Evolutionary conservation across 2,113 vertebrate genomes (phyloP).

Genomic region (Cynocephalus volans): DNA sequence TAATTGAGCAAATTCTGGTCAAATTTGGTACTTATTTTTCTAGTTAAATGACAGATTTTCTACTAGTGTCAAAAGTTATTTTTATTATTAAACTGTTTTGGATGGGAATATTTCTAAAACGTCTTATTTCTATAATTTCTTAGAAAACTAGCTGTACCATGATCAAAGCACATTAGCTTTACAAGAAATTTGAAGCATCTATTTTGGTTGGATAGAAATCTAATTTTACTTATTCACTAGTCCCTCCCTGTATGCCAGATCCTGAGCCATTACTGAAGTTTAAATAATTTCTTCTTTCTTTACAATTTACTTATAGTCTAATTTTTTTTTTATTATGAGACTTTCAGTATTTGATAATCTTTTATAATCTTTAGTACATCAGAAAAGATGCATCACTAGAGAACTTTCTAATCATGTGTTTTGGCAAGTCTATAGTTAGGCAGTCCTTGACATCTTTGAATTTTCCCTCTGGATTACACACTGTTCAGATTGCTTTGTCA

Average conservation of each 20-base stretch:
- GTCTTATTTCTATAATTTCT: not conserved
- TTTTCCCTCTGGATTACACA: slow-evolving; percentile 20
- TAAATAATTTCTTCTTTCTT: not conserved
- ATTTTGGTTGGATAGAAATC: not conserved
- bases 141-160: not conserved
- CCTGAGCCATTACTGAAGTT: not conserved
- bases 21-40: slow-evolving; percentile 17
- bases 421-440: not conserved
- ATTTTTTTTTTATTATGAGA: not conserved
- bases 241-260: not conserved
- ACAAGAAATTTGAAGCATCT: not conserved
- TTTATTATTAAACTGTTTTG: not conserved
- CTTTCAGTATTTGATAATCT: not conserved
- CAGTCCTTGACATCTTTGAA: not conserved
- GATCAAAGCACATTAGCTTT: not conserved
- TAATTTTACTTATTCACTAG: slow-evolving; percentile 10
- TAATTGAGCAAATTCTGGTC: slow-evolving; percentile 5
- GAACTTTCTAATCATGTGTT: not conserved
- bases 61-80: not conserved
- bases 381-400: not conserved
- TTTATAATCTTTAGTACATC: not conserved
- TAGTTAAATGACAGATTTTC: not conserved
- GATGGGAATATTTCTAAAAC: not conserved
- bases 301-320: not conserved
- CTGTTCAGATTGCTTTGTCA: not conserved